Evolutionary conservation across 2,888 invertebrate species (phyloP), one percentile per base, ranked within the genome.

Genomic region (Drosophila rellima): DNA sequence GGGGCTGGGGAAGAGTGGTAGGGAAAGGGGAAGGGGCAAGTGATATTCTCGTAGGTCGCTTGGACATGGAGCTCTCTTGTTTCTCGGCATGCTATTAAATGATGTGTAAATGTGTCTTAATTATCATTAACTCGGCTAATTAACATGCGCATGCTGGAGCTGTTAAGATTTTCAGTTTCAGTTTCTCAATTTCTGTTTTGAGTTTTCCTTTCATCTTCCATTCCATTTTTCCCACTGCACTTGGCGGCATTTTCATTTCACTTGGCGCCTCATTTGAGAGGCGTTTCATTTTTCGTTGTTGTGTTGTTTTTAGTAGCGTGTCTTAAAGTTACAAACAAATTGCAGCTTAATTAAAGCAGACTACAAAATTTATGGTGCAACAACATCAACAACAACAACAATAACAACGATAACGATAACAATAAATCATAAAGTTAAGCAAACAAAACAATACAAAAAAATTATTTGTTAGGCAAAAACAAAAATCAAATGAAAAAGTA

Each of bases 121-220:
- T 79, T 81, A 84, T 82, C 72, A 75, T 84, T 74, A 79, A 68
- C 55, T 81, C 40, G 56, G 67, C 68, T 75, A 76, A 84, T 84
- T 73, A 83, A 74, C 88, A 83, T 88, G 88, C 86, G 60, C 83
- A 86, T 88, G 85, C 85, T 60, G 65, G 50, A 18, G 45, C 55
- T 45, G 29, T 39, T n/a, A 23, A 55, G 35, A 39, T 55, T 71
- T 47, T 48, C 45, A 39, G 15, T 59, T 48, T 42, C 37, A 15
- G 13, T 31, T 51, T 8, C 33, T 10, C 33, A 33, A 11, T 33
- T 13, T 33, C 13, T 29, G 13, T 40, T 50, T 37, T 35, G 35
- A 29, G 29, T 35, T 51, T 67, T 37, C 11, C 29, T 50, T 42
- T 44, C 33, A 13, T 26, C 33, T 11, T 40, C 26, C 26, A 7